Evolutionary conservation across 2,797 vertebrate species (phyloP).

Genomic region (Hapalemur alaotrensis): DNA sequence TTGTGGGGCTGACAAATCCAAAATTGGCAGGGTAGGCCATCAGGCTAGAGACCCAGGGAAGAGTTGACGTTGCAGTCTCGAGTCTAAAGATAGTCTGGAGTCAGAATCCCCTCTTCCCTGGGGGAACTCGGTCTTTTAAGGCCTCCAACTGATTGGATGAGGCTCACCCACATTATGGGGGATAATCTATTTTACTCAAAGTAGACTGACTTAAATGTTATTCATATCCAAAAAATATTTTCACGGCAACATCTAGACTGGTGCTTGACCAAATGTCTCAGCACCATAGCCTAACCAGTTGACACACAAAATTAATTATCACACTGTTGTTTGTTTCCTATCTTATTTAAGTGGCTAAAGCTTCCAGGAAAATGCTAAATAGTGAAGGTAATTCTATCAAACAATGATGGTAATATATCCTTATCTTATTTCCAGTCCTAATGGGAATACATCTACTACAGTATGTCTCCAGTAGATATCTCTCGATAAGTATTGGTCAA

Average conservation of each 20-base stretch:
- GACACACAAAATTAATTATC: neutral
- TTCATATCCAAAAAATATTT: neutral
- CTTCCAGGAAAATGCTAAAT: slow-evolving; percentile 6
- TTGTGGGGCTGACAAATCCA: neutral
- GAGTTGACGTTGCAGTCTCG: neutral
- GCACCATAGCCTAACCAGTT: neutral
- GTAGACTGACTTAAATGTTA: neutral
- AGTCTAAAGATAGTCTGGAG: neutral
- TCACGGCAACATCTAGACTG: neutral
- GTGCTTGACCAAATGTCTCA: neutral
- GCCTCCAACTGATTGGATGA: neutral
- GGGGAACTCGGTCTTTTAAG: neutral
- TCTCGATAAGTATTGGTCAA: neutral
- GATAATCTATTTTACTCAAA: neutral
- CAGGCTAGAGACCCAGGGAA: neutral
- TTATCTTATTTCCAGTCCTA: neutral
- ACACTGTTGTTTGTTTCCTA: neutral
- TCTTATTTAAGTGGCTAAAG: slow-evolving; percentile 9
- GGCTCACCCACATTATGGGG: neutral
- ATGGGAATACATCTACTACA: neutral
- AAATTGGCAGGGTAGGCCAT: neutral
- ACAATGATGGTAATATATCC: neutral
- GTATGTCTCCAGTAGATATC: neutral
- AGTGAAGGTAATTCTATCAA: neutral
- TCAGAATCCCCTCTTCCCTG: neutral